Evolutionary conservation across 2,888 invertebrate genomes (phyloP), one percentile per base, ranked within the genome.

Genomic region (Ochlodes sylvanus): DNA sequence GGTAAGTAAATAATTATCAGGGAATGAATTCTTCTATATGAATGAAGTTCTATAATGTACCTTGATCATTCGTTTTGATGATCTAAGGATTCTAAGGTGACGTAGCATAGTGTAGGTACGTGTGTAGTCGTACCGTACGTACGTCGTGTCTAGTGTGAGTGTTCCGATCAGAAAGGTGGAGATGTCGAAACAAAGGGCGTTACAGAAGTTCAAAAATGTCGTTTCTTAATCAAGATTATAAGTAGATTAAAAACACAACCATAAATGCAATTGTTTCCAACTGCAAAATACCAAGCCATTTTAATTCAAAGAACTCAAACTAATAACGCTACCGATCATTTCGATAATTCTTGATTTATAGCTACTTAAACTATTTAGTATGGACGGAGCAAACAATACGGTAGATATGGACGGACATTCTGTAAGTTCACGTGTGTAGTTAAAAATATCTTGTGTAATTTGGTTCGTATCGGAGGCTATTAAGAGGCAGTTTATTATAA

Each of bases 401-500:
- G 70, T 70, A 70, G 75, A 72, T 73, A 74, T 67, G 38, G 55
- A 55, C 52, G 42, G 57, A 60, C 65, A 75, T 63, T 61, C 69
- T 56, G 55, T 42, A 65, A 71, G 72, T 77, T 73, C 75, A 78
- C 83, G 83, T 80, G 81, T 83, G 82, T 80, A 76, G 68, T 71
- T 72, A 73, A 74, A 77, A 78, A 77, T 68, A 68, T 62, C 68
- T 75, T 73, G 75, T 79, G 81, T 78, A 81, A 81, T 81, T 83
- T 80, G 73, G 78, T 75, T 75, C 74, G 80, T 86, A 85, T 86
- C 86, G 73, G 75, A 73, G 75, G 79, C 84, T 87, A 88, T 88
- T 89, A 88, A 84, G 78, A 82, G 79, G 74, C 82, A 79, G 75
- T 85, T 86, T 87, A 86, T 86, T 88, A 87, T 88, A 88, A 88